Conservation (phyloP, 1,140 invertebrate species). For the Cherax quadricarinatus region DNA sequence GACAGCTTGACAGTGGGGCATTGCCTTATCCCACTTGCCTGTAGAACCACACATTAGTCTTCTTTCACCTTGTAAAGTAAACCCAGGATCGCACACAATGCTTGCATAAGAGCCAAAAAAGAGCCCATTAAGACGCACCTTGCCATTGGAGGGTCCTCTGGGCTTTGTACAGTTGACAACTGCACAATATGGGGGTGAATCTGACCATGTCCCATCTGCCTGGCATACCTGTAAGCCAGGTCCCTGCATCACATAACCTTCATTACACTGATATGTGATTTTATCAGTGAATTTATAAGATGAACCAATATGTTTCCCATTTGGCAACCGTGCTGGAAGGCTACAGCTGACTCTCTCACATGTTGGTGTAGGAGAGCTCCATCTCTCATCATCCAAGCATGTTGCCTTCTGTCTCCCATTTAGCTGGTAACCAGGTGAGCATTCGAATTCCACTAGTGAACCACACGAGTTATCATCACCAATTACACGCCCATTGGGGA, state of each 20-base stretch:
- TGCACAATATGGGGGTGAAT: slow-evolving; percentile 51
- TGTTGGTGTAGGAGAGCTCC: slow-evolving; percentile 62
- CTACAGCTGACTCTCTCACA: slow-evolving; percentile 72
- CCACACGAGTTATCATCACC: slow-evolving; percentile 71
- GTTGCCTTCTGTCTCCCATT: slow-evolving; percentile 64
- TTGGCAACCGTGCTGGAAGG: slow-evolving; percentile 37
- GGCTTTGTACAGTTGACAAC: slow-evolving; percentile 72
- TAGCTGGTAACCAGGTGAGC: slow-evolving; percentile 63
- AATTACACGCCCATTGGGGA: slow-evolving; percentile 70
- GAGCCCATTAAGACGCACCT: slow-evolving; percentile 52
- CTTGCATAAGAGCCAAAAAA: slow-evolving; percentile 66
- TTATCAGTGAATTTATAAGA: slow-evolving; percentile 69
- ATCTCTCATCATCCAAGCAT: slow-evolving; percentile 62
- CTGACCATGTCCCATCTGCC: slow-evolving; percentile 79
- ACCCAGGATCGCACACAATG: slow-evolving; percentile 67
- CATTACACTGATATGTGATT: slow-evolving; percentile 67
- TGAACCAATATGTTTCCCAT: slow-evolving; percentile 55
- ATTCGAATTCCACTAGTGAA: slow-evolving; percentile 70
- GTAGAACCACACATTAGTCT: slow-evolving; percentile 59
- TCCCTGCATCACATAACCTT: slow-evolving; percentile 63
- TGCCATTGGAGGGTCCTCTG: slow-evolving; percentile 64
- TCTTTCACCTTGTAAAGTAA: slow-evolving; percentile 44
- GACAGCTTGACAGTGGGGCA: slow-evolving; percentile 68
- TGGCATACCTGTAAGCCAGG: slow-evolving; percentile 77
- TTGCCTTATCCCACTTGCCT: slow-evolving; percentile 67